Evolutionary conservation across 2,113 vertebrate species (phyloP), one percentile per base, ranked within the genome.

Genomic region (Gadus chalcogrammus): DNA sequence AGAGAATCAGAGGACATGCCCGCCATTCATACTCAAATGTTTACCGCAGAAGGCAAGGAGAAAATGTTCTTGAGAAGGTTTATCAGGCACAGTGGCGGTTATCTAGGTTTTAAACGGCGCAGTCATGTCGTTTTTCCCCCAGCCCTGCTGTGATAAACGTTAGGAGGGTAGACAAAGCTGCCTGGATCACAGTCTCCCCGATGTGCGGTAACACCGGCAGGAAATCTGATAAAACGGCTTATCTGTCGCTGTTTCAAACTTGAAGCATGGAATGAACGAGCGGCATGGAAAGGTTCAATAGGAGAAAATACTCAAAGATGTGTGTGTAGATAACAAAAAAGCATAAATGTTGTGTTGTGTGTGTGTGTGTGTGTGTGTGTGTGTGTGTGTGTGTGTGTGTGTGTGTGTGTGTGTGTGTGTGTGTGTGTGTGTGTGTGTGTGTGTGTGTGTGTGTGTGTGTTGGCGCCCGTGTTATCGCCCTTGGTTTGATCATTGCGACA

Each of bases 401-500:
- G 2, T 48, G 42, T 0, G 18, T 24, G 55, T 9, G 11, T 20
- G 27, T 3, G 2, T 76, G 67, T 70, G 27, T 65, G 76, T 59
- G 31, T 48, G 58, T 58, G 71, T 18, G 62, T 31, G 61, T 20
- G 66, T 17, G 27, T 31, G 68, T 48, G 59, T 61, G 56, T 27
- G 71, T 24, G 42, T 22, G 61, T 70, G 70, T 70, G 56, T 74
- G 72, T n/a, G n/a, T n/a, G n/a, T n/a, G n/a, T n/a, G n/a, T 3
- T 62, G 73, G 81, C 79, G 81, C 85, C 84, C 71, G 71, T 28
- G 77, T 79, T 87, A 86, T 88, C 84, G 65, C 70, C 9, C 71
- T 18, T 17, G 77, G 72, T 82, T 84, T 81, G 79, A 87, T 84
- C 79, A 77, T 75, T 66, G 75, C 81, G 79, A 85, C 82, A 85